Evolutionary conservation across 2,888 invertebrate species (phyloP), one percentile per base, ranked within the genome.

Genomic region (Craniophora ligustri): DNA sequence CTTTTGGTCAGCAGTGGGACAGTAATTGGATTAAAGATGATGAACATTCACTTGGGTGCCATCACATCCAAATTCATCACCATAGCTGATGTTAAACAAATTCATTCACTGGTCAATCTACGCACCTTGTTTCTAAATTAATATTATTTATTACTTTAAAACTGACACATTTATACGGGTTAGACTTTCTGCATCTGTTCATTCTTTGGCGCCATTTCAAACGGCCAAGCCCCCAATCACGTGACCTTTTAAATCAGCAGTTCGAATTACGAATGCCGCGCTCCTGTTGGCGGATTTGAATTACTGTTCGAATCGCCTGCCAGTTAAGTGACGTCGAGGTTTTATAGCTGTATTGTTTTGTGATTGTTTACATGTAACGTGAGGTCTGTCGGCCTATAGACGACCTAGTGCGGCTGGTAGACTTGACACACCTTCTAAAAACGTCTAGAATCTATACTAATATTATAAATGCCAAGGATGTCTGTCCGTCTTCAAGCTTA

Each of bases 201-300:
- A 21, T 14, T 15, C 28, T 40, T 6, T 64, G 58, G n/a, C 32
- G 36, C 28, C 49, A 46, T 41, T 51, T 48, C 44, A 30, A 41
- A 23, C 15, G 35, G 84, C 60, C 87, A 75, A 85, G 85, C 88
- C 86, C 84, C 85, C 78, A 76, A 75, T 51, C 81, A 83, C 76
- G 79, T 82, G 80, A 73, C 61, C 35, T 18, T 39, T 79, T 71
- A 77, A 80, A 76, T 68, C 36, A 31, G 18, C 35, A 38, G 72
- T 77, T 76, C 65, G 58, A 59, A 72, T 64, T 64, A 73, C 55
- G 66, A 79, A 76, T 53, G 40, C 19, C 15, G 38, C 40, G 48
- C 50, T 63, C 45, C 54, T 34, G 78, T 79, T 82, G 80, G 82
- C 28, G 23, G 35, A 61, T 72, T 73, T 41, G 35, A 73, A 76